A percentile compares a stretch with the other conserved stretches of the same genome.
Evolutionary conservation across 2,113 vertebrate genomes (phyloP).

Genomic region (Lynx canadensis): DNA sequence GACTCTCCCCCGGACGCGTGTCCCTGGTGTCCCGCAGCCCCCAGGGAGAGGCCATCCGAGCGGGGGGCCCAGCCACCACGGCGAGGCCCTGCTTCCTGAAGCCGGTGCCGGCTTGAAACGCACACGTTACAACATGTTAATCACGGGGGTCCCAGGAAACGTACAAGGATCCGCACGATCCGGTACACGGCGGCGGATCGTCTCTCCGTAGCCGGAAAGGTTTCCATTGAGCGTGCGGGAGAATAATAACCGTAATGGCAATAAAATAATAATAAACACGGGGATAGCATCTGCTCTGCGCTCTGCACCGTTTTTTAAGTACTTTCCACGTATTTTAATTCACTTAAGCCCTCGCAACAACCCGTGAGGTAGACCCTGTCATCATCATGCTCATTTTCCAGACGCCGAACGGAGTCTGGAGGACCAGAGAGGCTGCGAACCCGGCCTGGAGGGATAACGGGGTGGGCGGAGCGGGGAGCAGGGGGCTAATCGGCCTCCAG

Average conservation of each 20-base stretch:
- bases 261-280: neutral
- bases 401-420: fast-evolving
- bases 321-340: neutral
- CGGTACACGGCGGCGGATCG: fast-evolving
- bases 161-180: fast-evolving
- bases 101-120: neutral
- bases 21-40: neutral
- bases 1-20: no score
- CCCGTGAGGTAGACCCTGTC: neutral
- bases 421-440: neutral
- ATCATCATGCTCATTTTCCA: neutral
- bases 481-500: no score
- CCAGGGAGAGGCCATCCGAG: neutral
- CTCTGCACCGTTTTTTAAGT: neutral
- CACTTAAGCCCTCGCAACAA: neutral
- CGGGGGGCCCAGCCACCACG: fast-evolving
- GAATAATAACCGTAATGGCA: neutral
- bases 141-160: fast-evolving
- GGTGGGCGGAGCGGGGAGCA: no score
- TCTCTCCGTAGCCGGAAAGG: neutral
- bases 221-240: fast-evolving
- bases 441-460: no score
- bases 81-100: fast-evolving
- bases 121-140: fast-evolving
- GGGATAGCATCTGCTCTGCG: neutral